Evolutionary conservation across 1,140 invertebrate species (phyloP), one percentile per base, ranked within the genome.

Genomic region (Armadillidium nasatum): DNA sequence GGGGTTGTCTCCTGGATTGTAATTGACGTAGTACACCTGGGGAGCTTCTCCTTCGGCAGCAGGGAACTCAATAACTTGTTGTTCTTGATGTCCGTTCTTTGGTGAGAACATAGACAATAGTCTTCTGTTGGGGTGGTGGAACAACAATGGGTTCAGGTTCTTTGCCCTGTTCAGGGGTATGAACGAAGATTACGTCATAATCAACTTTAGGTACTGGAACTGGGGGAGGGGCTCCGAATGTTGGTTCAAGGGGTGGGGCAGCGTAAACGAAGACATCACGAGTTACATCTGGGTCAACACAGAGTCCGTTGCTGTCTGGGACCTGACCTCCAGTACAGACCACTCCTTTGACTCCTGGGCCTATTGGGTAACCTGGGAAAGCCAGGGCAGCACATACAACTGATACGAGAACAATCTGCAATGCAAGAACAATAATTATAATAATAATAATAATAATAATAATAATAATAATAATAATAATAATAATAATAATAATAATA

Each of bases 11-110:
- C 77, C 77, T 4, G 76, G 74, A 4, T 66, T 76, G 74, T 80
- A 80, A 23, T 78, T 76, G 74, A 80, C 74, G 76, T 77, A 80
- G 74, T 69, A 78, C 23, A 80, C 75, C 68, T 80, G 73, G 33
- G 79, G 79, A 3, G 33, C 33, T n/a, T 75, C 71, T 22, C 71
- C 50, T n/a, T 71, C 71, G 1, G 74, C 74, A n/a, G 50, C 46
- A 15, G 79, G 79, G 6, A 80, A n/a, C 6, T 80, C 23, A 23
- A 80, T 70, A 0, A 80, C 45, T 13, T 78, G 43, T 13, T 76
- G 79, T 2, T 76, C 68, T 0, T 73, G 70, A 21, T 60, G 46
- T 45, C 76, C 50, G 7, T 73, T 44, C 69, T 80, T 76, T 74
- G 74, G 74, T 80, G 44, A 80, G 76, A 10, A 80, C 76, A 54